A percentile compares a stretch with the other conserved stretches of the same genome.
These are phyloP conservation scores for Anguilla pacifica DNA, from an alignment of 2,797 vertebrate species.

Conservation along the genomic window DNA sequence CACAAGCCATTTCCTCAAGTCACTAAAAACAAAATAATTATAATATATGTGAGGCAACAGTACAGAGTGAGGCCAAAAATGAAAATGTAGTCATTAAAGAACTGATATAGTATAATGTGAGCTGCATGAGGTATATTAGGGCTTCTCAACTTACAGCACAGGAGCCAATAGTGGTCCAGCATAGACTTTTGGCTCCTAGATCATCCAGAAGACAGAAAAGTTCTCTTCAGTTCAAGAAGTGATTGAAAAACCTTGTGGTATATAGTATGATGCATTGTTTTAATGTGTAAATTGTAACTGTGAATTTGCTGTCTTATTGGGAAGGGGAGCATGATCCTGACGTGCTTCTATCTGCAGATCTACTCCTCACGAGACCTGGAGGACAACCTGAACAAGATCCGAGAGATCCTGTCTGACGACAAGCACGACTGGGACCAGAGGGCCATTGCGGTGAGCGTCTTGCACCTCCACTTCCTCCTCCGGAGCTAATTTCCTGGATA, in stretches of 20 bases:
- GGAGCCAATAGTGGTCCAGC: too few species aligned
- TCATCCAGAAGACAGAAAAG: not conserved
- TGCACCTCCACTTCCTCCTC: not conserved
- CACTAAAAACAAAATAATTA: not conserved
- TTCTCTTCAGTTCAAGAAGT: not conserved
- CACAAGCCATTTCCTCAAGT: not conserved
- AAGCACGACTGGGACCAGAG: conserved; percentile 99
- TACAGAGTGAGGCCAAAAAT: too few species aligned
- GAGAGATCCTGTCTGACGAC: conserved; percentile 95
- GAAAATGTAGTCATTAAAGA: not conserved
- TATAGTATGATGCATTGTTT: not conserved
- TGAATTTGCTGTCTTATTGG: not conserved
- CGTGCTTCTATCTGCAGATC: conserved; percentile 71
- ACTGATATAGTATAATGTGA: not conserved
- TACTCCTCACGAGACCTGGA: conserved; percentile 94
- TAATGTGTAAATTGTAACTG: not conserved
- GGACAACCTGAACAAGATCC: conserved; percentile 97
- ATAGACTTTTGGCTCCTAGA: too few species aligned
- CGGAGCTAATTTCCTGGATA: not conserved
- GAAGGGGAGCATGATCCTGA: not conserved
- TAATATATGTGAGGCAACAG: too few species aligned
- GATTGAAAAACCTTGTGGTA: not conserved
- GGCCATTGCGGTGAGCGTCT: conserved; percentile 80
- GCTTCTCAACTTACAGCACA: too few species aligned
- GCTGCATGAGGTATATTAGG: not conserved